Conservation (phyloP, 2,797 vertebrate genomes). For the Macropus fuliginosus region DNA sequence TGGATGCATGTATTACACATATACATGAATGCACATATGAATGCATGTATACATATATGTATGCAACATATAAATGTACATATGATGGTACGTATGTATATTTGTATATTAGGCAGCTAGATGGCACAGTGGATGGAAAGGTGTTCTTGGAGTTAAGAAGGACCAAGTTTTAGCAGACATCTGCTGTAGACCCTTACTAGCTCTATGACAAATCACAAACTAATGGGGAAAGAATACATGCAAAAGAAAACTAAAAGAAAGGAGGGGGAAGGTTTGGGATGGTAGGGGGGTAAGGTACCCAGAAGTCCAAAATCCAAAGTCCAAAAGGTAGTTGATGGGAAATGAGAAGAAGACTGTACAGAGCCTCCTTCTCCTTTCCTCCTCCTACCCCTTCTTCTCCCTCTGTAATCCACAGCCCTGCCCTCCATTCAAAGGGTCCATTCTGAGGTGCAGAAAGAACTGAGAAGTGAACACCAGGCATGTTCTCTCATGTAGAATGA, state of each 20-base stretch:
- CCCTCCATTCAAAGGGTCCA: neutral
- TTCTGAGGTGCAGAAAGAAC: neutral
- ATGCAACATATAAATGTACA: too few species aligned
- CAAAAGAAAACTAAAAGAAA: neutral
- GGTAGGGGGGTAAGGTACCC: neutral
- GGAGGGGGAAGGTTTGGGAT: neutral
- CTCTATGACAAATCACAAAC: neutral
- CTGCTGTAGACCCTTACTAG: neutral
- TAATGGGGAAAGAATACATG: neutral
- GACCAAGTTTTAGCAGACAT: neutral
- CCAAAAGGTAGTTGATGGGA: neutral
- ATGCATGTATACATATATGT: too few species aligned
- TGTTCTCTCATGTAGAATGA: neutral
- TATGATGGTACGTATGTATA: neutral
- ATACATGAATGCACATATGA: neutral
- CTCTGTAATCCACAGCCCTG: neutral
- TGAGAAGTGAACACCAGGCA: neutral
- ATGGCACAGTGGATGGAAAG: neutral
- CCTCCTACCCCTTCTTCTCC: too few species aligned
- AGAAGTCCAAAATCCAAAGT: neutral
- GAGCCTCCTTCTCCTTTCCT: rapidly evolving
- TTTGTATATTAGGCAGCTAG: neutral
- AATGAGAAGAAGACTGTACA: neutral
- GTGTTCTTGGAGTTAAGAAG: neutral
- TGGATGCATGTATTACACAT: neutral